These are phyloP conservation scores for Automeris io DNA, from an alignment of 2,888 invertebrate genomes.

Conservation along the genomic window DNA sequence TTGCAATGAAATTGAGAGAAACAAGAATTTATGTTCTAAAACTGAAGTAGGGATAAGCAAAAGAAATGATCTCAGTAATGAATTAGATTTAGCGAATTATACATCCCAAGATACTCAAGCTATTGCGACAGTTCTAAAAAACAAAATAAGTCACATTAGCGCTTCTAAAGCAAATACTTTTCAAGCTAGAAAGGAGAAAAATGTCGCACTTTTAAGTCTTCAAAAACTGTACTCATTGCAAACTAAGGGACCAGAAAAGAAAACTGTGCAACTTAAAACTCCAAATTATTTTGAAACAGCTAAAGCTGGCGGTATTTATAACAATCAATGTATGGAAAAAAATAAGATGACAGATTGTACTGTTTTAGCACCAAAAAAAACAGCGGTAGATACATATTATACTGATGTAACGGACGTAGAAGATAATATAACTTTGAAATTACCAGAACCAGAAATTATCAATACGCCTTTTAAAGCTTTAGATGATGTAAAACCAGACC, in stretches of 20 bases:
- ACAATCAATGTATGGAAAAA: slow-evolving; percentile 9
- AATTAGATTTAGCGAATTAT: neutral
- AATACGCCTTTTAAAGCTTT: no score
- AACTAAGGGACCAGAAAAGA: slow-evolving; percentile 7
- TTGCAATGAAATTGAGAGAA: neutral
- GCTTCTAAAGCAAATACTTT: slow-evolving; percentile 25
- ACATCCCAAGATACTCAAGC: slow-evolving; percentile 7
- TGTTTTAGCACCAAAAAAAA: neutral
- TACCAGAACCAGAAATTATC: no score
- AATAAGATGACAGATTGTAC: neutral
- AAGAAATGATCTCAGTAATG: neutral
- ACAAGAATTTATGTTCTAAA: neutral
- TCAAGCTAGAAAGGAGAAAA: slow-evolving; percentile 32
- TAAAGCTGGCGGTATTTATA: neutral
- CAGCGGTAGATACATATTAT: neutral
- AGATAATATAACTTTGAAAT: neutral
- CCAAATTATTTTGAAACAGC: slow-evolving; percentile 30
- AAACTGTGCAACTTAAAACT: slow-evolving; percentile 30
- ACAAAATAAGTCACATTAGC: slow-evolving; percentile 28
- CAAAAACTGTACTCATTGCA: slow-evolving; percentile 24
- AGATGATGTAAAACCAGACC: no score
- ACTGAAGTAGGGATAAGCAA: neutral
- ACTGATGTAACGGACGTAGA: neutral
- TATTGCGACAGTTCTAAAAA: slow-evolving; percentile 28
- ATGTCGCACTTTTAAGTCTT: slow-evolving; percentile 46